Base-by-base conservation (phyloP, 2,113 vertebrate species). In the Campylomormyrus tamandua region DNA sequence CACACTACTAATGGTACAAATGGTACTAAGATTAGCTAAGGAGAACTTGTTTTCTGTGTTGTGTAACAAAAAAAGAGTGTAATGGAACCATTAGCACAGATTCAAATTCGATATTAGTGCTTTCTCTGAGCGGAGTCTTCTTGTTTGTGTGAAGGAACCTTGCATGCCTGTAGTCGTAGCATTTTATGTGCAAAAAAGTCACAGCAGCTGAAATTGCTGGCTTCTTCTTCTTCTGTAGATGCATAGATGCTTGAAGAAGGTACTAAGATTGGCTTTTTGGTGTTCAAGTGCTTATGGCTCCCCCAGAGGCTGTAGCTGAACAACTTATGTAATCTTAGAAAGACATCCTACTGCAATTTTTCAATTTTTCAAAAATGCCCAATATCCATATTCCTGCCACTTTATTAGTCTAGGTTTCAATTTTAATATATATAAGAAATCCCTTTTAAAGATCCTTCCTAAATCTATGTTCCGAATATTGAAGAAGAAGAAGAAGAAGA, bases 301-400 rank as follows among this genome's bases (percentile, higher is more conserved):
- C n/a, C 62, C 88, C 66, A 80, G 66, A 66, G 62, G 88, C 88
- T 50, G 88, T 89, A 45, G 46, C 48, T 80, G 66, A 89, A 66
- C 24, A 52, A 77, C 27, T 53, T 49, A 31, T 52, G 66, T 80
- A 48, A 77, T 77, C 45, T 45, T 77, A 31, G n/a, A 70, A 5
- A 89, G 88, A 19, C n/a, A 50, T 89, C 45, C 15, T 66, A 39
- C 27, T 77, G 66, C 50, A 77, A 77, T 9, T 89, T 89, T 52
- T 77, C 45, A 89, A 35, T 52, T 52, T 39, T 70, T 3, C 27
- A 19, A 89, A 89, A 89, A 9, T 21, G 31, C 49, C 66, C 45
- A 31, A 45, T 49, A 85, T 50, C 83, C 48, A 50, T 89, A 50
- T 80, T 35, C 66, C 66, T 77, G 77, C 88, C 7, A 31, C 42